Evolutionary conservation across 2,797 vertebrate species (phyloP).

Genomic region (Argya squamiceps): DNA sequence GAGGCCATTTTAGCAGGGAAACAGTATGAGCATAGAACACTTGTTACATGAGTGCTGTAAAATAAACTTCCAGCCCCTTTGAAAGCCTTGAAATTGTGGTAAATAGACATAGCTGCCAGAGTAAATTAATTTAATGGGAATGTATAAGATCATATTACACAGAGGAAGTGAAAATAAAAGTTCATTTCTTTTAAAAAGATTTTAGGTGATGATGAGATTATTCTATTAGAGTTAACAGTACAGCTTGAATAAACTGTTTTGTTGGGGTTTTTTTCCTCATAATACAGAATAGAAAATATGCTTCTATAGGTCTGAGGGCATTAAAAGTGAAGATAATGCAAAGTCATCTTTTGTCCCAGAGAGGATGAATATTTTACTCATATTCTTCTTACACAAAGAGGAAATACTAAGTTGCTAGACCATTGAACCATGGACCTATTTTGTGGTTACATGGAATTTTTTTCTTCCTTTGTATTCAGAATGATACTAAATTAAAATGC

Average conservation of each 20-base stretch:
- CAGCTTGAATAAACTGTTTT: neutral
- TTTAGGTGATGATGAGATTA: neutral
- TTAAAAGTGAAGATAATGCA: neutral
- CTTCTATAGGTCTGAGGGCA: neutral
- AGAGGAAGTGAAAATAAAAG: neutral
- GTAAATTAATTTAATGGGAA: neutral
- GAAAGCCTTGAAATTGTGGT: neutral
- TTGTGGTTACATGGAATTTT: neutral
- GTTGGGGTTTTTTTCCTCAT: neutral
- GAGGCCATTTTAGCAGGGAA: neutral
- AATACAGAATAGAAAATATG: neutral
- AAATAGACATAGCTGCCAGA: neutral
- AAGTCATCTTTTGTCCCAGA: neutral
- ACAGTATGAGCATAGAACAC: neutral
- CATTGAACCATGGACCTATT: neutral
- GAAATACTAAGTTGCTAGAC: neutral
- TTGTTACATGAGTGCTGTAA: neutral
- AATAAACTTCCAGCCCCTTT: neutral
- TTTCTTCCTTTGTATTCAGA: neutral
- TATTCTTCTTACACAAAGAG: neutral
- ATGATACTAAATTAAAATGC: neutral
- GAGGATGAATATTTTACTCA: neutral
- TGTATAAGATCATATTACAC: neutral
- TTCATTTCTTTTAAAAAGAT: neutral
- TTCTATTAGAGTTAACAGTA: neutral